Evolutionary conservation across 1,140 invertebrate species (phyloP).

Genomic region (Lepidurus packardi): DNA sequence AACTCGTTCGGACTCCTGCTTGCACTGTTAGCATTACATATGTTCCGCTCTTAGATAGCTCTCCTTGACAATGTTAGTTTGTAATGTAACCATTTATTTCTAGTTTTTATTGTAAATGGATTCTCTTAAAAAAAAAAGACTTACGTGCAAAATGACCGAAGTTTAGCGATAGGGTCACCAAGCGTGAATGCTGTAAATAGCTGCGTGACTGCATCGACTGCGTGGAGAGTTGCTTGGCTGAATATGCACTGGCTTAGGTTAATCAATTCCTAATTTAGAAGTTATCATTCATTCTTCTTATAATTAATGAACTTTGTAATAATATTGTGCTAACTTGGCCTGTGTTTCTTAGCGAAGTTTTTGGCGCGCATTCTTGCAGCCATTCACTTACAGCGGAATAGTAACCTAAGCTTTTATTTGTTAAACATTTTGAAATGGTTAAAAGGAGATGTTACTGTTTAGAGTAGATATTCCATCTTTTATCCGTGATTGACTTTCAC

Average conservation of each 20-base stretch:
- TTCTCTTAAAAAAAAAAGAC: neutral
- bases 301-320: neutral
- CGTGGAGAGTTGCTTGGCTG: neutral
- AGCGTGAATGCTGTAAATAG: neutral
- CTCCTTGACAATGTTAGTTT: neutral
- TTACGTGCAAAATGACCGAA: neutral
- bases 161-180: neutral
- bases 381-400: neutral
- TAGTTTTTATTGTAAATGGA: neutral
- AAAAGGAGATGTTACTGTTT: neutral
- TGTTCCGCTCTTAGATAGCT: too few species aligned
- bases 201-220: neutral
- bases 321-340: neutral
- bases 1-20: too few species aligned
- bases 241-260: neutral
- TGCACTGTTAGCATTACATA: too few species aligned
- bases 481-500: neutral
- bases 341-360: neutral
- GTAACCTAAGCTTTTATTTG: neutral
- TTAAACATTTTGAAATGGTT: neutral
- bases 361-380: neutral
- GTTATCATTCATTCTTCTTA: neutral
- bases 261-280: neutral
- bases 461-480: neutral
- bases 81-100: neutral